Percentiles rank a stretch among this genome's conserved stretches.
phyloP scores from a whole-genome alignment of 2,113 vertebrate species.

The Arenaria interpres region DNA sequence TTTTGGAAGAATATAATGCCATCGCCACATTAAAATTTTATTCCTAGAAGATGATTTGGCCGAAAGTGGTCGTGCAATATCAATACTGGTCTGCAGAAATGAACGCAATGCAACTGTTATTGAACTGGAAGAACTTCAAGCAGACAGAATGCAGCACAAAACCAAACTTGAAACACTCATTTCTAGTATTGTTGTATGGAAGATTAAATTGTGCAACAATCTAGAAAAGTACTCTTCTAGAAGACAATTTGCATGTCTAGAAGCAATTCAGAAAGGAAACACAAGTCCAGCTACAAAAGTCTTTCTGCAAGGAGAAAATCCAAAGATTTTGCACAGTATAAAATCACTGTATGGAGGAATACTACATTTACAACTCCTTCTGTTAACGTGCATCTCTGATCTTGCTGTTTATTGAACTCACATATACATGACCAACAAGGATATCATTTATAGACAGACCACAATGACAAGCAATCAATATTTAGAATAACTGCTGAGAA shows the following conservation, averaged over 20 bases:
- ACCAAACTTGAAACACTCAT: not conserved
- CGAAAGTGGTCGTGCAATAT: not conserved
- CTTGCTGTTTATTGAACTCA: not conserved
- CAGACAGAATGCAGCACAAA: not conserved
- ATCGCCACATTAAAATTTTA: not conserved
- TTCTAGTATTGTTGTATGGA: not conserved
- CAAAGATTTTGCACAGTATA: not conserved
- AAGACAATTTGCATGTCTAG: not conserved
- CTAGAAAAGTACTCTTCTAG: not conserved
- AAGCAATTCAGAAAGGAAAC: not conserved
- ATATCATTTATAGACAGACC: not conserved
- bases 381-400: not conserved
- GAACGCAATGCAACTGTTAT: not conserved
- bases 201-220: not conserved
- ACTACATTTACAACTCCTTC: not conserved
- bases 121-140: not conserved
- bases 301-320: not conserved
- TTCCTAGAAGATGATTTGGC: not conserved
- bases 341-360: not conserved
- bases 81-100: not conserved
- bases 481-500: not conserved
- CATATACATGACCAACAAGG: fast-evolving
- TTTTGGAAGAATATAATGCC: not conserved
- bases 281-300: not conserved
- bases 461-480: not conserved